phyloP scores from a whole-genome alignment of 2,797 vertebrate species.

The Odontamblyopus rebecca region DNA sequence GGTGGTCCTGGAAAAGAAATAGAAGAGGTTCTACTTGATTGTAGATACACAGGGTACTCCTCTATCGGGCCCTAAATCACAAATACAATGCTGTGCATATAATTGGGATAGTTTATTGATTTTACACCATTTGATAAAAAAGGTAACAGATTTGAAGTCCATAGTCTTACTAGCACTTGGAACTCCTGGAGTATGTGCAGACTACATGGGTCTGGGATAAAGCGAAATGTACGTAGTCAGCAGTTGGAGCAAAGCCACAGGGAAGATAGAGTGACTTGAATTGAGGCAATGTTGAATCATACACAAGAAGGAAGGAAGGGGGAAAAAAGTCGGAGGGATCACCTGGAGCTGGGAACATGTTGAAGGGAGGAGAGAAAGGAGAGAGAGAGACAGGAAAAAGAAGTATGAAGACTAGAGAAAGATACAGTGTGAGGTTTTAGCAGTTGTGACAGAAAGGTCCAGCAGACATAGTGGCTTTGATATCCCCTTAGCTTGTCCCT shows the following conservation, averaged over 20 bases:
- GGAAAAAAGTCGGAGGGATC: slow-evolving; percentile 37
- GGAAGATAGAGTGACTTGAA: slow-evolving; percentile 58
- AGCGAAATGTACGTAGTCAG: slow-evolving; percentile 59
- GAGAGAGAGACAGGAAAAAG: slow-evolving; percentile 21
- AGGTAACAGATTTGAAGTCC: too few relatives aligned
- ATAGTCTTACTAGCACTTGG: not conserved
- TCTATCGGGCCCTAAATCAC: too few relatives aligned
- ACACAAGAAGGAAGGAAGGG: slow-evolving; percentile 39
- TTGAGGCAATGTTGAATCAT: slow-evolving; percentile 43
- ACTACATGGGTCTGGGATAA: slow-evolving; percentile 50
- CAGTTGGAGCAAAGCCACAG: slow-evolving; percentile 61
- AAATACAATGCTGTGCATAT: too few relatives aligned
- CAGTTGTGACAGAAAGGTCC: slow-evolving; percentile 65
- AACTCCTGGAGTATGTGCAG: slow-evolving; percentile 44
- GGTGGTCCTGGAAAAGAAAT: not conserved
- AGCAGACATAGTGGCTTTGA: slow-evolving; percentile 70
- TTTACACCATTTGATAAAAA: too few relatives aligned
- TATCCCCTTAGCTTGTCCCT: slow-evolving; percentile 72
- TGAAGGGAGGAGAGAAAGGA: slow-evolving; percentile 12
- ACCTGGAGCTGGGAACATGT: slow-evolving; percentile 26
- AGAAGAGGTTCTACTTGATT: not conserved
- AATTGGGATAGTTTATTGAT: too few relatives aligned
- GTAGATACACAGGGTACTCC: too few relatives aligned
- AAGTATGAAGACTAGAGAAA: slow-evolving; percentile 20
- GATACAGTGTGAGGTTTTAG: slow-evolving; percentile 43